Percentiles rank a stretch among this genome's conserved stretches.
Conservation (phyloP, 2,797 vertebrate species). For the Bryconaethiops microstoma region DNA sequence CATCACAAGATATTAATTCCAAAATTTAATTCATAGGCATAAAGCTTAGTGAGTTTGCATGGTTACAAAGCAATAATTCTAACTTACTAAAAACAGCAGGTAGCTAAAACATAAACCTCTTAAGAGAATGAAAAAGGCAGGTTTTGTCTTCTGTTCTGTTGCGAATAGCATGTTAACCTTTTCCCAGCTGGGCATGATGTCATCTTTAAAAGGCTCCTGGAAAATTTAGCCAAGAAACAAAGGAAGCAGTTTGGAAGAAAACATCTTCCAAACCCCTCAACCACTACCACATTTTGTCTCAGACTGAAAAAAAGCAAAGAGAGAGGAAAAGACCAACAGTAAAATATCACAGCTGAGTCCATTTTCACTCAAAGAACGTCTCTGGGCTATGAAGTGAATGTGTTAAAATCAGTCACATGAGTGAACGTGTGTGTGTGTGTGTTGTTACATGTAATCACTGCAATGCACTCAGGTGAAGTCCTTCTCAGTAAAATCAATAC, state of each 20-base stretch:
- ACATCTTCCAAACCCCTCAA: constrained; percentile 19
- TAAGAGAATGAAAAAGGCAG: neutral
- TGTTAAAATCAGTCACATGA: constrained; percentile 59
- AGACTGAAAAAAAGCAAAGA: neutral
- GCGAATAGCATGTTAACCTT: constrained; percentile 66
- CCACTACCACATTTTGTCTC: constrained; percentile 1
- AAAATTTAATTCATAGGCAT: too few species aligned
- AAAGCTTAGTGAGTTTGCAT: too few species aligned
- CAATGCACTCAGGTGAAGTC: constrained; percentile 74
- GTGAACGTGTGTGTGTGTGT: constrained; percentile 27
- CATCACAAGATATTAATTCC: too few species aligned
- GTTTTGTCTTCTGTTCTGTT: constrained; percentile 48
- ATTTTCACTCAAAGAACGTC: neutral
- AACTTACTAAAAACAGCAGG: too few species aligned
- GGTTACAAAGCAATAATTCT: too few species aligned
- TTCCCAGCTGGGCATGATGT: constrained; percentile 68
- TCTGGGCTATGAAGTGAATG: constrained; percentile 47
- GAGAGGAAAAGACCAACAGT: neutral
- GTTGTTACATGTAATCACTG: constrained; percentile 63
- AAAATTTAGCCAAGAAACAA: constrained; percentile 35
- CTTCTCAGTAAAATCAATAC: constrained; percentile 69
- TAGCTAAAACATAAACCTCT: too few species aligned
- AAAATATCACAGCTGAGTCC: neutral
- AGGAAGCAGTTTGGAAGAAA: constrained; percentile 12
- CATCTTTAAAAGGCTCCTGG: constrained; percentile 45